Base-by-base conservation (phyloP, 2,888 invertebrate species). In the Boloria euphrosyne region DNA sequence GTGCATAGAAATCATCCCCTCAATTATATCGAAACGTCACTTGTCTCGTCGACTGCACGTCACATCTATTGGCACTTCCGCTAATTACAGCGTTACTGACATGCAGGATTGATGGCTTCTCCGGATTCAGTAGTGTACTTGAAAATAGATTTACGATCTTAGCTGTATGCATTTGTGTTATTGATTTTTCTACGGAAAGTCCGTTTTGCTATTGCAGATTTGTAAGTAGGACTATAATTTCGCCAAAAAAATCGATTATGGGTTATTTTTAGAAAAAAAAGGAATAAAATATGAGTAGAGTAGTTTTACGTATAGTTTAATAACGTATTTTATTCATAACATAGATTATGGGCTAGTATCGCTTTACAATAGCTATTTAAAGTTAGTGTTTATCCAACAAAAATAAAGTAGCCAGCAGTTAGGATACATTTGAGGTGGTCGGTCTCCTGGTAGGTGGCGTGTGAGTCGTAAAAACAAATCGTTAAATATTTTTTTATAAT, bases 21-120 rank as follows among this genome's bases (percentile, higher is more conserved):
- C 57, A 65, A 77, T 77, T 71, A 65, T 66, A 73, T 27, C 47
- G 52, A 70, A 77, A 75, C 73, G 74, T 80, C 80, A 83, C 83
- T 84, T 79, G 81, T 81, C 78, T 75, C 66, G 69, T 66, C 62
- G 73, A 72, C 77, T 68, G 73, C 73, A 75, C 76, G 75, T 76
- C 72, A 74, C 70, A 75, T 75, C 54, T 68, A 80, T 79, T 77
- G 79, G 77, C 80, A 75, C 72, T 71, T 71, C 76, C 64, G 66
- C 78, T 80, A 82, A 83, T 82, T 82, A 80, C 77, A 69, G 72
- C 53, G 27, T 50, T 38, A 52, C 62, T 62, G 44, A 55, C 65
- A 46, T 46, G 10, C 49, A 13, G 7, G 22, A 65, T 62, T 60
- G 43, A 50, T 50, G 60, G 60, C 47, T 65, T 49, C 60, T 54